Conservation (phyloP, 2,113 vertebrate species). For the Thalassarche chlororhynchos region DNA sequence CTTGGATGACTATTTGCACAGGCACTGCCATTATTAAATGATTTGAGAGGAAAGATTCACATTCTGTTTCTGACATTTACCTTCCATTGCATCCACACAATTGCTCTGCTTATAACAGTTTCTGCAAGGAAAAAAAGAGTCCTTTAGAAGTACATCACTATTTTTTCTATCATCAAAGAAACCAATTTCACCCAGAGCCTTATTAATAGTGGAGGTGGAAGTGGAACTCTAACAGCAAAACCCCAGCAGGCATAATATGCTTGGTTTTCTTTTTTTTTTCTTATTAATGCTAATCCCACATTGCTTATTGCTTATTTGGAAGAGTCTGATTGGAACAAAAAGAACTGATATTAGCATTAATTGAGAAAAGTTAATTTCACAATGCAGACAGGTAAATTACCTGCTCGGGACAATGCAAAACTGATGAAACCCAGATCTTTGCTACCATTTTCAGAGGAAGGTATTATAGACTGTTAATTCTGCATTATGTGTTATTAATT, state of each 20-base stretch:
- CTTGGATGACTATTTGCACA: background rate
- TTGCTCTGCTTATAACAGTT: background rate
- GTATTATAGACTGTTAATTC: constrained; percentile 1
- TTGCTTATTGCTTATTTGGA: background rate
- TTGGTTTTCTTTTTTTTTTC: background rate
- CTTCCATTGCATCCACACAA: background rate
- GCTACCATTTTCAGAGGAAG: background rate
- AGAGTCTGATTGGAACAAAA: background rate
- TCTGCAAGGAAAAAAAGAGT: background rate
- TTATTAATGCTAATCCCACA: background rate
- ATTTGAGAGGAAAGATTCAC: background rate
- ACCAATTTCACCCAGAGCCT: constrained; percentile 17
- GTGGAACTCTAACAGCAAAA: background rate
- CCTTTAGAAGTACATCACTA: background rate
- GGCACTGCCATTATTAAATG: background rate
- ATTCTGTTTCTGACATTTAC: background rate
- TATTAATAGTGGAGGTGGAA: constrained; percentile 28
- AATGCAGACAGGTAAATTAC: background rate
- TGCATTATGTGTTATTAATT: background rate
- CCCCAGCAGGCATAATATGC: background rate
- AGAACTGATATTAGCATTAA: background rate
- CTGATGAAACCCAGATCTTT: background rate
- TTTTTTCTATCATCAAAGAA: constrained; percentile 13
- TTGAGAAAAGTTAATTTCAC: constrained; percentile 25
- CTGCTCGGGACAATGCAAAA: background rate